A percentile compares a stretch with the other conserved stretches of the same genome.
phyloP scores from a whole-genome alignment of 1,140 invertebrate genomes.

The Penaeus indicus region DNA sequence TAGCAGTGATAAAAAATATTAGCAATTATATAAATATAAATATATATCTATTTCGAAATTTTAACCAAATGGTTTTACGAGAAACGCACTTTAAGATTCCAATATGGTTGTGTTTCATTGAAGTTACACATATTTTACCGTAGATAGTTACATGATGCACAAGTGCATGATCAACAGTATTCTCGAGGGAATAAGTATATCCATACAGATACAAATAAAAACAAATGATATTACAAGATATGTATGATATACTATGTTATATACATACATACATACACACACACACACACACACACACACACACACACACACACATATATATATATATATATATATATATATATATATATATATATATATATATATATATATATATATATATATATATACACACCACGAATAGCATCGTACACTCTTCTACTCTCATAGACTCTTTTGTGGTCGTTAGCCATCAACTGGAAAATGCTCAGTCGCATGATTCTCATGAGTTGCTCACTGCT shows the following conservation, averaged over 20 bases:
- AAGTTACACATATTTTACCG: no score
- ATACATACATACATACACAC: neutral
- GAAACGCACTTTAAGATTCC: no score
- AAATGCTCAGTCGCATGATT: neutral
- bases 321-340: constrained; percentile 24
- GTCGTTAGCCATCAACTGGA: neutral
- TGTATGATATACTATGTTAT: neutral
- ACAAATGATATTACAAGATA: neutral
- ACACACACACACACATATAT: constrained; percentile 16
- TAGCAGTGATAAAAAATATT: no score
- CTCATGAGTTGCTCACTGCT: no score
- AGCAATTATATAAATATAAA: no score
- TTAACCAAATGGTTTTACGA: no score
- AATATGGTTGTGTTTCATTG: no score
- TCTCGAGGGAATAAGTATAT: neutral
- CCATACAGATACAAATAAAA: neutral
- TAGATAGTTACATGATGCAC: neutral
- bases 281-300: neutral
- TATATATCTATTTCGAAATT: no score
- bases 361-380: constrained; percentile 27
- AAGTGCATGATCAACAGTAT: neutral
- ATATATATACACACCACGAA: neutral
- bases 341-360: constrained; percentile 27
- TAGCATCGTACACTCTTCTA: neutral
- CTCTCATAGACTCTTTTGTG: neutral